Conservation (phyloP, 2,797 vertebrate genomes). For the Chromobotia macracanthus region DNA sequence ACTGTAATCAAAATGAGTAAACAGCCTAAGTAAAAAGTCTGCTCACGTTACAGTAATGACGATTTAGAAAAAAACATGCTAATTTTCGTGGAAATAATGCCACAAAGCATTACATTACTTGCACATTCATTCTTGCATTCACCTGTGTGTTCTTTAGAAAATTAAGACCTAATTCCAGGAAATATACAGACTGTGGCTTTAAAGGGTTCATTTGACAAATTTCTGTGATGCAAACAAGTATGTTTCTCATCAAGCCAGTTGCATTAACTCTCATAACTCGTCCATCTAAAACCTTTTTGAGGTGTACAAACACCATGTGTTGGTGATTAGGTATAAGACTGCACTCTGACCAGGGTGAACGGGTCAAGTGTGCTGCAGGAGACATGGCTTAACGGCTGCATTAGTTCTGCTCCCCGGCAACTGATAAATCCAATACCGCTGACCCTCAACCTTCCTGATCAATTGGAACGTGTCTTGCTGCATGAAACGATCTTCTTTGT, state of each 20-base stretch:
- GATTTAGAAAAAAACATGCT: background rate
- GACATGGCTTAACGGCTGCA: constrained; percentile 33
- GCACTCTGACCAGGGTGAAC: constrained; percentile 20
- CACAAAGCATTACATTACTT: background rate
- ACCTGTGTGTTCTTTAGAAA: background rate
- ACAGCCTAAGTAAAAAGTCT: background rate
- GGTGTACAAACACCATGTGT: constrained; percentile 17
- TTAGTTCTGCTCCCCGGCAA: constrained; percentile 36
- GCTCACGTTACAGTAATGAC: background rate
- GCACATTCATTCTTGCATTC: background rate
- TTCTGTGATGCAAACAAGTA: background rate
- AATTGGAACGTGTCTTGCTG: constrained; percentile 43
- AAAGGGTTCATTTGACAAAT: background rate
- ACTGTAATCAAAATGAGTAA: background rate
- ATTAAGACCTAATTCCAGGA: background rate
- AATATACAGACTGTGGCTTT: background rate
- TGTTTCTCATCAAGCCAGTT: constrained; percentile 14
- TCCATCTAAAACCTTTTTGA: constrained; percentile 11
- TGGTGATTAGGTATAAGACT: constrained; percentile 13
- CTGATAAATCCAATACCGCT: constrained; percentile 53
- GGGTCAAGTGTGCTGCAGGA: constrained; percentile 45
- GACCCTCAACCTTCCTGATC: constrained; percentile 49
- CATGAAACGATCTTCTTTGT: constrained; percentile 44
- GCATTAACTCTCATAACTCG: constrained; percentile 19
- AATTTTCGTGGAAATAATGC: background rate